Percentiles rank a stretch among this genome's conserved stretches.
Evolutionary conservation across 2,888 invertebrate genomes (phyloP).

Genomic region (Cryptus armator): DNA sequence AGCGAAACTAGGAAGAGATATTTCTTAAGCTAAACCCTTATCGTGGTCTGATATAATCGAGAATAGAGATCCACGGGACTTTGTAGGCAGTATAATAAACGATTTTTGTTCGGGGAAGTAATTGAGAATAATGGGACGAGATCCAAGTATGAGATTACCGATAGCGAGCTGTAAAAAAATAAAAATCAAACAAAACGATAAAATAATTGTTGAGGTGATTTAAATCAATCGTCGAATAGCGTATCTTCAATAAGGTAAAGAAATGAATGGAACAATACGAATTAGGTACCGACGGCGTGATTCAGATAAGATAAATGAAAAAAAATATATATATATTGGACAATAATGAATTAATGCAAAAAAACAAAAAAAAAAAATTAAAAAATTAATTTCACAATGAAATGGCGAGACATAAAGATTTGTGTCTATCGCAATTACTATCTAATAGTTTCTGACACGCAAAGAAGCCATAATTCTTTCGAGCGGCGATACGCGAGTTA

Average conservation of each 20-base stretch:
- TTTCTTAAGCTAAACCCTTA: slow-evolving; percentile 37
- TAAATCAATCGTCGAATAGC: slow-evolving; percentile 29
- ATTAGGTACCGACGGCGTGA: slow-evolving; percentile 2
- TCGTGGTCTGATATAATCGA: slow-evolving; percentile 49
- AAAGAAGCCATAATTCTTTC: slow-evolving; percentile 75
- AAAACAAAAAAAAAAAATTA: slow-evolving; percentile 32
- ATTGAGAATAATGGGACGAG: slow-evolving; percentile 62
- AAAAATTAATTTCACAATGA: background rate
- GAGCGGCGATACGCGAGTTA: slow-evolving; percentile 76
- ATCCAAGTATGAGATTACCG: slow-evolving; percentile 70
- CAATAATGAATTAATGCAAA: slow-evolving; percentile 71
- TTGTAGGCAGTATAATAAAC: slow-evolving; percentile 49
- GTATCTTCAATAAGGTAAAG: slow-evolving; percentile 44
- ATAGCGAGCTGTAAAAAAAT: slow-evolving; percentile 75
- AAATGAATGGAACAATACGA: slow-evolving; percentile 26
- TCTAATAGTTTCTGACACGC: slow-evolving; percentile 73
- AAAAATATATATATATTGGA: slow-evolving; percentile 62
- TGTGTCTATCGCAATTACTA: slow-evolving; percentile 75
- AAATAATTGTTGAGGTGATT: background rate
- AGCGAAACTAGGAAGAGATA: slow-evolving; percentile 9
- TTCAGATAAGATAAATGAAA: slow-evolving; percentile 35
- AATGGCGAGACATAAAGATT: background rate
- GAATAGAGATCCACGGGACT: slow-evolving; percentile 44
- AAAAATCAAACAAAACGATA: slow-evolving; percentile 60
- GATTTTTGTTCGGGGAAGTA: slow-evolving; percentile 45